Percentiles rank a stretch among this genome's conserved stretches.
Conservation (phyloP, 2,888 invertebrate species). For the Stenurella melanura region DNA sequence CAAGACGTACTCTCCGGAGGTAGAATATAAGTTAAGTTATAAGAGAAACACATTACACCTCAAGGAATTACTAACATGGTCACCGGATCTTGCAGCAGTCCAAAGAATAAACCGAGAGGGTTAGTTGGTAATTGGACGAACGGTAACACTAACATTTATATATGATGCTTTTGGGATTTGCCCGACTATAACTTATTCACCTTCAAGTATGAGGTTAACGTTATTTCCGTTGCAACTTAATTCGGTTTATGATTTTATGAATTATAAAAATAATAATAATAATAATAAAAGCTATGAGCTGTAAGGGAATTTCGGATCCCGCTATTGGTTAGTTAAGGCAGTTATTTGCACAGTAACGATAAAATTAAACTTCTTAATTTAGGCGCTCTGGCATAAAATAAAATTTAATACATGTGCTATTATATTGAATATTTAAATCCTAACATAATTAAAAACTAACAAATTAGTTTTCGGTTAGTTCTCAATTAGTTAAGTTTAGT, state of each 20-base stretch:
- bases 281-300: not conserved
- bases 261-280: not conserved
- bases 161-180: slow-evolving; percentile 59
- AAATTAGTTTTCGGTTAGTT: no score
- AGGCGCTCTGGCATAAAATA: no score
- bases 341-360: not conserved
- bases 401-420: no score
- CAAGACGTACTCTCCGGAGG: slow-evolving; percentile 60
- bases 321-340: not conserved
- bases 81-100: slow-evolving; percentile 69
- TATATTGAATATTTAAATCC: no score
- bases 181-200: slow-evolving; percentile 48
- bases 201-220: slow-evolving; percentile 32
- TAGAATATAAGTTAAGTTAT: slow-evolving; percentile 67
- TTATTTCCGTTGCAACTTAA: not conserved
- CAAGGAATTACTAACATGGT: slow-evolving; percentile 71
- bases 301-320: not conserved
- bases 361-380: no score
- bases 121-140: slow-evolving; percentile 66
- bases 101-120: slow-evolving; percentile 69
- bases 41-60: slow-evolving; percentile 72
- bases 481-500: no score
- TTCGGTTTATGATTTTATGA: not conserved
- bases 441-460: no score
- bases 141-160: slow-evolving; percentile 65